Evolutionary conservation across 2,888 invertebrate species (phyloP), one percentile per base, ranked within the genome.

Genomic region (Ormia ochracea): DNA sequence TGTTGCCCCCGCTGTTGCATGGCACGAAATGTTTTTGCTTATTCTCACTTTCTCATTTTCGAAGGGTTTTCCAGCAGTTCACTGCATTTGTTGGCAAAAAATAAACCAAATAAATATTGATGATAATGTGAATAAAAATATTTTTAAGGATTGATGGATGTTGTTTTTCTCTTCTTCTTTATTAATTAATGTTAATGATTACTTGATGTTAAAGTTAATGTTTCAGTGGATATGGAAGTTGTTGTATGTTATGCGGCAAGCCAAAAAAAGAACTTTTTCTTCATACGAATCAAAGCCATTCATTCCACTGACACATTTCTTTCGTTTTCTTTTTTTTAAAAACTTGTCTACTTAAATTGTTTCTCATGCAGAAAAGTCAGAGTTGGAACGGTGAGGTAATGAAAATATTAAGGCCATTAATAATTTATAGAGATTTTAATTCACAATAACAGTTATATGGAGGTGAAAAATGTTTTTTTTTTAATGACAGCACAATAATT

Each of bases 181-280:
- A 21, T 4, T 17, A 45, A 14, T 36, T 52, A 23, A 12, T 19
- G 7, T 5, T 17, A 54, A 3, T 54, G 63, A 33, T 36, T 36
- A 26, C n/a, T 50, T 50, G 17, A 33, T 19, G 14, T 52, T 36
- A 23, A 50, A 28, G 14, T 45, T 31, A 31, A 28, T 58, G 38
- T 23, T 23, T 17, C 1, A 41, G 19, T 45, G 38, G 41, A 19
- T 50, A 21, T 59, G 50, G 31, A 68, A 68, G 54, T 54, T 23
- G n/a, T 7, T 28, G 38, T 10, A 12, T 31, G 14, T 3, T 31
- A 21, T 58, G 21, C 14, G 9, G 19, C 17, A 48, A 50, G 36
- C 59, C 59, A 23, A 41, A 52, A n/a, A 50, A 31, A 61, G 41
- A 61, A 70, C 3, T 23, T 52, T 41, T 9, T n/a, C 14, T 14